Evolutionary conservation across 2,888 invertebrate species (phyloP), one percentile per base, ranked within the genome.

Genomic region (Noctua janthina): DNA sequence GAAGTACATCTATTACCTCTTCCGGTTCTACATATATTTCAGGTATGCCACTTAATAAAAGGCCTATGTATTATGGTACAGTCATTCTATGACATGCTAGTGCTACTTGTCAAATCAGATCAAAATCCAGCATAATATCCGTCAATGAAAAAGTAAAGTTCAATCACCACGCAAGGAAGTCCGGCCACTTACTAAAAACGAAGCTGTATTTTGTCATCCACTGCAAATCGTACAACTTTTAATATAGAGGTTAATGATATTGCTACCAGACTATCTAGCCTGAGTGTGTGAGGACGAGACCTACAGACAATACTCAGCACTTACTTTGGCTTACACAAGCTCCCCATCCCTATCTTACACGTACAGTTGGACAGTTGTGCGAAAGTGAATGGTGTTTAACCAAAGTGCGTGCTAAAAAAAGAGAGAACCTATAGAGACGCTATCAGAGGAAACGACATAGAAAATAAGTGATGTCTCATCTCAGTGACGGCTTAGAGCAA

Each of bases 171-270:
- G 17, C 29, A 49, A 59, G 49, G 69, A 74, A 80, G 23, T 71
- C 29, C n/a, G 59, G 29, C 15, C 49, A 43, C 74, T 78, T 66
- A 86, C 64, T 11, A n/a, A 59, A 76, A 67, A 64, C 51, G 39
- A 62, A 59, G 29, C 13, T 23, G 46, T 78, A 68, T 86, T 78
- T 86, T 86, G 11, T 86, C 74, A 82, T 46, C 35, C 70, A 39
- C 15, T 46, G 46, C 83, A 23, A 74, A 74, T 74, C 29, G 66
- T 68, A 77, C 56, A 35, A 69, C 84, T 86, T 86, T 75, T 75
- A 67, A 43, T 78, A 59, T 43, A 59, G 20, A 66, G 15, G 62
- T 13, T 51, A 56, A 11, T 51, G 29, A 29, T 29, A 49, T 35
- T 35, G 49, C 23, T 10, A 39, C 43, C 39, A 35, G 46, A 23